These are phyloP conservation scores for Cremastinae sp. DNA, from an alignment of 2,888 invertebrate species.

Conservation along the genomic window DNA sequence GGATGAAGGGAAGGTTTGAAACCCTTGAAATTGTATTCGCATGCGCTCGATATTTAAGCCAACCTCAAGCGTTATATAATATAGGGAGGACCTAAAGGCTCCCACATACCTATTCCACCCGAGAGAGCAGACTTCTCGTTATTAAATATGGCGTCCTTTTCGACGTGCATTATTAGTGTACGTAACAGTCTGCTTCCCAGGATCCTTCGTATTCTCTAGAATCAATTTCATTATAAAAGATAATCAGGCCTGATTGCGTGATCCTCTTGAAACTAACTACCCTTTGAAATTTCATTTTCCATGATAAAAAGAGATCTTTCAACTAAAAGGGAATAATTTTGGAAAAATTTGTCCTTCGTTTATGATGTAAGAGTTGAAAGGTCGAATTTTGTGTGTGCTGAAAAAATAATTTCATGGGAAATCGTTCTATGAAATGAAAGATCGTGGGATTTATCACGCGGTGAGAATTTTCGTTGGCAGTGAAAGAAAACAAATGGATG, in stretches of 20 bases:
- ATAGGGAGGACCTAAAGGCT: not conserved
- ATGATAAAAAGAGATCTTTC: not conserved
- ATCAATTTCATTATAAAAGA: slow-evolving; percentile 37
- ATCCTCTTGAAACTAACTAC: not conserved
- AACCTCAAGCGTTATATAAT: slow-evolving; percentile 27
- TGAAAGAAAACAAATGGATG: no score
- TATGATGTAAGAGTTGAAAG: no score
- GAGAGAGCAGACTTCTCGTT: slow-evolving; percentile 20
- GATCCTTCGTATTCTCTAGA: slow-evolving; percentile 7
- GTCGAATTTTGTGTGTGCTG: no score
- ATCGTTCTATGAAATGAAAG: no score
- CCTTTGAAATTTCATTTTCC: not conserved
- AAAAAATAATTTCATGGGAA: no score
- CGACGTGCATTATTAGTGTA: slow-evolving; percentile 2
- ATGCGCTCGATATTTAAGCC: slow-evolving; percentile 13
- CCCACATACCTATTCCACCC: slow-evolving; percentile 22
- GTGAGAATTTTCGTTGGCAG: no score
- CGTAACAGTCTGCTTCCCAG: not conserved
- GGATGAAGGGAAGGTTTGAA: not conserved
- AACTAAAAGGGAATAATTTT: no score
- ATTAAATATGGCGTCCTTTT: slow-evolving; percentile 44
- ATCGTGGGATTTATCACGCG: no score
- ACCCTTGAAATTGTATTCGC: slow-evolving; percentile 17
- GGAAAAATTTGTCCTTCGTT: no score
- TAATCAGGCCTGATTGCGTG: slow-evolving; percentile 29